These are phyloP conservation scores for Pinna nobilis DNA, from an alignment of 1,140 invertebrate species.

Conservation along the genomic window DNA sequence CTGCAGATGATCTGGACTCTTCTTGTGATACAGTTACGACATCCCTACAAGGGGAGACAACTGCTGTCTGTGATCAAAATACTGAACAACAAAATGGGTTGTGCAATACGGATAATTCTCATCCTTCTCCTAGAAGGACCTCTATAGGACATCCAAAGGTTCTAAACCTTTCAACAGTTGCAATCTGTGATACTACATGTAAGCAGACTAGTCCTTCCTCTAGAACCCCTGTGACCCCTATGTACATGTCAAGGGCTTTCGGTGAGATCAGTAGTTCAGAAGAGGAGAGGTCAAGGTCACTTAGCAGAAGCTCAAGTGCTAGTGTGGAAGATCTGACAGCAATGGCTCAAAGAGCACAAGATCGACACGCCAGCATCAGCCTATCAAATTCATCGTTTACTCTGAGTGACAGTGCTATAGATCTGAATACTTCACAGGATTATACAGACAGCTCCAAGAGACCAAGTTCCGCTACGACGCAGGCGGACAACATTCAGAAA, in stretches of 20 bases:
- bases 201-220: slow-evolving; percentile 15
- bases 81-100: background rate
- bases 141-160: slow-evolving; percentile 7
- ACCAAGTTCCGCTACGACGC: slow-evolving; percentile 35
- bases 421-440: slow-evolving; percentile 26
- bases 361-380: slow-evolving; percentile 63
- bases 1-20: slow-evolving; percentile 5
- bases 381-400: slow-evolving; percentile 43
- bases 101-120: slow-evolving; percentile 3
- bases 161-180: slow-evolving; percentile 3
- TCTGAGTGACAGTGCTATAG: slow-evolving; percentile 53
- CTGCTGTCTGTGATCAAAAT: background rate
- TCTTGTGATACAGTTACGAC: background rate
- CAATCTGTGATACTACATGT: slow-evolving; percentile 19
- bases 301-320: slow-evolving; percentile 68
- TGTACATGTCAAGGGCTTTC: slow-evolving; percentile 52
- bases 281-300: slow-evolving; percentile 38
- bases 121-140: background rate
- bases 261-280: slow-evolving; percentile 48
- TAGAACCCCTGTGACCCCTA: slow-evolving; percentile 54
- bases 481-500: slow-evolving; percentile 53
- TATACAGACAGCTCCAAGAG: slow-evolving; percentile 11
- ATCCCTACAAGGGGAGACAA: background rate
- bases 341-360: slow-evolving; percentile 46
- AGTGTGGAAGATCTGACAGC: slow-evolving; percentile 68